These are phyloP conservation scores for Acrocyrtus sp. DNA, from an alignment of 2,888 invertebrate species.

Conservation along the genomic window DNA sequence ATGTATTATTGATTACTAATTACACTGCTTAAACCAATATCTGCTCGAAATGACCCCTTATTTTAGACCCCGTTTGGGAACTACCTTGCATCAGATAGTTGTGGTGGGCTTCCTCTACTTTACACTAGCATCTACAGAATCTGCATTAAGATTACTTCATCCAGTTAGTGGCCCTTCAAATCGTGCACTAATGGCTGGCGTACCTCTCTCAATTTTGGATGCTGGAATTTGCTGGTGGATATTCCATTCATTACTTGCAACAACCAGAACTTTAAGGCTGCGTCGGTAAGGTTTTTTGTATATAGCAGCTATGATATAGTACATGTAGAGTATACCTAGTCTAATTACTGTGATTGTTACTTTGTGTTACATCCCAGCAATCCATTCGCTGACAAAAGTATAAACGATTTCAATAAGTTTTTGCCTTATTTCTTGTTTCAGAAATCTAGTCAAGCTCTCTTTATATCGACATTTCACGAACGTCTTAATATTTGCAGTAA, in stretches of 20 bases:
- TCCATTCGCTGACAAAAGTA: too few relatives aligned
- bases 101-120: slow-evolving; percentile 87
- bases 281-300: slow-evolving; percentile 74
- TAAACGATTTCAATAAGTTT: too few relatives aligned
- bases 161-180: slow-evolving; percentile 73
- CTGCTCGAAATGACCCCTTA: too few relatives aligned
- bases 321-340: too few relatives aligned
- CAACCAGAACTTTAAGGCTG: slow-evolving; percentile 87
- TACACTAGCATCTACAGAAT: slow-evolving; percentile 84
- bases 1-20: too few relatives aligned
- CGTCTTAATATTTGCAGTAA: slow-evolving; percentile 88
- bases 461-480: slow-evolving; percentile 95
- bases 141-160: slow-evolving; percentile 79
- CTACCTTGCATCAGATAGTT: slow-evolving; percentile 87
- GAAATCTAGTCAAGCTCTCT: slow-evolving; percentile 89
- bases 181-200: slow-evolving; percentile 79
- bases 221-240: slow-evolving; percentile 95
- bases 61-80: slow-evolving; percentile 83
- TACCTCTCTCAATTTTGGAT: slow-evolving; percentile 87
- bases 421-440: slow-evolving; percentile 66
- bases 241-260: slow-evolving; percentile 86
- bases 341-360: too few relatives aligned
- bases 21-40: neutral
- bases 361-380: too few relatives aligned
- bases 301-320: too few relatives aligned